A percentile compares a stretch with the other conserved stretches of the same genome.
Evolutionary conservation across 35 echinoderm and acorn worm species (phyloP).

Genomic region (Hemicentrotus pulcherrimus): DNA sequence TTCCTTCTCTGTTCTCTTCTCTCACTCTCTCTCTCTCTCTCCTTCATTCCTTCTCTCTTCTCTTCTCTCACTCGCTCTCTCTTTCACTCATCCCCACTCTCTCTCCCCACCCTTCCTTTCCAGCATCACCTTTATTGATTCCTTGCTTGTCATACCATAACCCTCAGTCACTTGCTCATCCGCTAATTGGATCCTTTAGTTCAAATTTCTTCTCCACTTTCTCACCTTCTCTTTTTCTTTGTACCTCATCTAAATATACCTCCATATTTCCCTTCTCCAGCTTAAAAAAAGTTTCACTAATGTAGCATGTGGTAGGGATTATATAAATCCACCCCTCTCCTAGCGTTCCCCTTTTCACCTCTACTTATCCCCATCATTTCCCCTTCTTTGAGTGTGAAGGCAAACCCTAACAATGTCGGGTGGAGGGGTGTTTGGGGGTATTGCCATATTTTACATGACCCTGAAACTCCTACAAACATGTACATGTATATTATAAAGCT

Average conservation of each 20-base stretch:
- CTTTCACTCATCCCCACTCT: too few relatives aligned
- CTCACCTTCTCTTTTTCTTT: not conserved
- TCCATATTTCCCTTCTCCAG: not conserved
- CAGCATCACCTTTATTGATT: too few relatives aligned
- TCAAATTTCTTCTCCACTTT: too few relatives aligned
- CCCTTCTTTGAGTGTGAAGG: not conserved
- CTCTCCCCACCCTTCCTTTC: too few relatives aligned
- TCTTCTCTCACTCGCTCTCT: too few relatives aligned
- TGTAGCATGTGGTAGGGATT: not conserved
- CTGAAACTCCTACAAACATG: not conserved
- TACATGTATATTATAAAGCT: not conserved
- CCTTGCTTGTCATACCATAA: too few relatives aligned
- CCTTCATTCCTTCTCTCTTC: too few relatives aligned
- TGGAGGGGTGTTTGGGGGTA: not conserved
- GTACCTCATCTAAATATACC: not conserved
- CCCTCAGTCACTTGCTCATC: too few relatives aligned
- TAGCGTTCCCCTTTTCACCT: not conserved
- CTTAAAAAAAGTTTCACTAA: not conserved
- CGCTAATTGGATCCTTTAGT: too few relatives aligned
- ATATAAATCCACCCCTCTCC: not conserved
- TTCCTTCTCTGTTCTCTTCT: too few relatives aligned
- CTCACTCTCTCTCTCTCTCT: too few relatives aligned
- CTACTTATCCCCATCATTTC: not conserved
- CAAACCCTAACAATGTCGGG: not conserved
- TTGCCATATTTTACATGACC: not conserved